Percentiles rank a stretch among this genome's conserved stretches.
phyloP scores from a whole-genome alignment of 1,140 invertebrate species.

The Theocolax elegans region DNA sequence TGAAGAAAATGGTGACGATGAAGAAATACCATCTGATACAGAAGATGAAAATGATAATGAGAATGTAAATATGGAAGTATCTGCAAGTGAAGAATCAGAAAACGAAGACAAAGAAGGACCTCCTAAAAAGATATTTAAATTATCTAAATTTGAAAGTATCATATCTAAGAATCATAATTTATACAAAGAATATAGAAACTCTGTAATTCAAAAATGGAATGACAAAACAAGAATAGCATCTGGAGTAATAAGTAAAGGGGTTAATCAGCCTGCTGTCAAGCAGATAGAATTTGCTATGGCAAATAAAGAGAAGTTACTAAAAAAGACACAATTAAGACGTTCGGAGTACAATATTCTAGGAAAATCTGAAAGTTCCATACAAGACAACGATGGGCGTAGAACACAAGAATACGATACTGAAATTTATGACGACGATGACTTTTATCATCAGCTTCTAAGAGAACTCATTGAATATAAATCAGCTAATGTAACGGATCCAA shows the following conservation, averaged over 20 bases:
- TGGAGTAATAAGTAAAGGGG: conserved; percentile 71
- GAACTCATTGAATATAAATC: conserved; percentile 94
- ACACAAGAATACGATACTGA: conserved; percentile 80
- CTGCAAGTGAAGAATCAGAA: conserved; percentile 45
- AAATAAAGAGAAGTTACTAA: conserved; percentile 81
- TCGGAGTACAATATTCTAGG: conserved; percentile 81
- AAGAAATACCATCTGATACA: conserved; percentile 67
- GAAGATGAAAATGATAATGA: conserved; percentile 60
- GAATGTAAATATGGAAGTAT: too few species aligned
- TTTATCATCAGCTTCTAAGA: conserved; percentile 92
- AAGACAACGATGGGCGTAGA: conserved; percentile 62
- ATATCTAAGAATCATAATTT: conserved; percentile 73
- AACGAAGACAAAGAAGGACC: conserved; percentile 58
- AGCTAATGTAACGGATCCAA: conserved; percentile 82
- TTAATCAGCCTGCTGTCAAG: conserved; percentile 81
- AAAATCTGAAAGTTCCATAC: conserved; percentile 54
- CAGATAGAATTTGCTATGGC: conserved; percentile 88
- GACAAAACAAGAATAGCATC: conserved; percentile 83
- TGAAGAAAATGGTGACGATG: conserved; percentile 63
- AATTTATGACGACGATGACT: conserved; percentile 97
- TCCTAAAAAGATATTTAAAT: conserved; percentile 71
- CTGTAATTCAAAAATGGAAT: conserved; percentile 90
- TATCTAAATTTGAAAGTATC: conserved; percentile 71
- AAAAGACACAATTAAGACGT: conserved; percentile 83
- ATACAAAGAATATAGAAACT: conserved; percentile 80